Evolutionary conservation across 1,140 invertebrate genomes (phyloP), one percentile per base, ranked within the genome.

Genomic region (Lanistes nyassanus): DNA sequence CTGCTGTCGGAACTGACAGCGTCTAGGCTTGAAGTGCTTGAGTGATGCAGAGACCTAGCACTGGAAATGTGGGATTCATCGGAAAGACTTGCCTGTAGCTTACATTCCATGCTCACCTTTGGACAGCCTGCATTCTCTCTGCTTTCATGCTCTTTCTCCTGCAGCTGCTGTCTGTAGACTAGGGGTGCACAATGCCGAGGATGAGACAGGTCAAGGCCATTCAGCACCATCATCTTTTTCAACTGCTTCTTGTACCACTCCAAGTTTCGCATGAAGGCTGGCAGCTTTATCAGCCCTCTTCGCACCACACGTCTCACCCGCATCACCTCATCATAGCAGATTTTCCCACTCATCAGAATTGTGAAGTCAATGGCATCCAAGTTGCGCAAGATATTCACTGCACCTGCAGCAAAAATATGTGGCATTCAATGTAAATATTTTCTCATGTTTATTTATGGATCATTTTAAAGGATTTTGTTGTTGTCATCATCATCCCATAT

Each of bases 321-420:
- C 19, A 75, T 37, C 31, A 88, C 62, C 74, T 89, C 88, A 81
- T 88, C 86, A n/a, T 77, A 74, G 74, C 87, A 88, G 26, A 89
- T 79, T 79, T 88, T 89, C 19, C 88, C 88, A 74, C 81, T 81
- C 83, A 87, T 87, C 62, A 89, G 76, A 21, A 87, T 62, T 31
- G 79, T 72, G 74, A 89, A 89, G 79, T 89, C 87, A 34, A 89
- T 87, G 64, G 83, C 80, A 64, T 89, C 88, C 26, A 89, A 75
- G 79, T 87, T 86, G 69, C 83, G 76, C 21, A 89, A 80, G 60
- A 89, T 89, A 70, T 86, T 81, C 9, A 89, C 84, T 31, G 88
- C 88, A 80, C 88, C 88, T 88, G 75, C 36, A 79, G 74, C 58
- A 53, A 71, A 64, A 67, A 16, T 47, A 16, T 47, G 19, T 47